phyloP scores from a whole-genome alignment of 2,797 vertebrate species.

The Channallabes apus region DNA sequence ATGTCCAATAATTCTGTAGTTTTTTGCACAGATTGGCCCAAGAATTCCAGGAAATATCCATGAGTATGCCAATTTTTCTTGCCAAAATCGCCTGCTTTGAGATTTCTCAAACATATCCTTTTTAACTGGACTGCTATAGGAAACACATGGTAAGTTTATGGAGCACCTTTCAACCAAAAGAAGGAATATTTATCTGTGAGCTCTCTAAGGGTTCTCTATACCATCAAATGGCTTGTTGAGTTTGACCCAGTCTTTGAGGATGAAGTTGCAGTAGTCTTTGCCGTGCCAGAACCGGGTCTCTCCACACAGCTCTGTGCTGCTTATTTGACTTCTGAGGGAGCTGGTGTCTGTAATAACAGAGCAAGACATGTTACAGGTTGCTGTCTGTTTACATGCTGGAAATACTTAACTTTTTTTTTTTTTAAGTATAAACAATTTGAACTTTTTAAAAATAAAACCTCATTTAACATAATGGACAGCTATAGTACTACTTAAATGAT shows the following conservation, averaged over 20 bases:
- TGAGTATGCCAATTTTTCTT: no score
- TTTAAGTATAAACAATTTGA: no score
- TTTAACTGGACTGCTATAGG: neutral
- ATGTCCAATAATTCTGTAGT: no score
- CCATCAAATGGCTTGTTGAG: slow-evolving; percentile 64
- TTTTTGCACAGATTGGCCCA: no score
- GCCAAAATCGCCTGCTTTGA: no score
- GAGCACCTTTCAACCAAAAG: neutral
- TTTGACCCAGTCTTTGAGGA: slow-evolving; percentile 62
- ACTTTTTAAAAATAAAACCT: no score
- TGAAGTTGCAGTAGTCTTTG: slow-evolving; percentile 65
- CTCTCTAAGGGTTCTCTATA: slow-evolving; percentile 14
- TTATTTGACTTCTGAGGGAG: slow-evolving; percentile 59
- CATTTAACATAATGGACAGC: neutral
- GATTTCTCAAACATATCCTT: neutral
- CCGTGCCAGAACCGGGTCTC: slow-evolving; percentile 60
- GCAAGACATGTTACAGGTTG: neutral
- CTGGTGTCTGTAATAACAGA: slow-evolving; percentile 50
- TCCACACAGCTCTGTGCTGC: slow-evolving; percentile 65
- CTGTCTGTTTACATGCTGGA: neutral
- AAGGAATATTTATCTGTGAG: neutral
- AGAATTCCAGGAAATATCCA: no score
- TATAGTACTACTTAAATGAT: neutral
- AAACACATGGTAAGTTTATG: neutral
- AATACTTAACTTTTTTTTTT: neutral